Base-by-base conservation (phyloP, 1,140 invertebrate species). In the Coptotermes formosanus region DNA sequence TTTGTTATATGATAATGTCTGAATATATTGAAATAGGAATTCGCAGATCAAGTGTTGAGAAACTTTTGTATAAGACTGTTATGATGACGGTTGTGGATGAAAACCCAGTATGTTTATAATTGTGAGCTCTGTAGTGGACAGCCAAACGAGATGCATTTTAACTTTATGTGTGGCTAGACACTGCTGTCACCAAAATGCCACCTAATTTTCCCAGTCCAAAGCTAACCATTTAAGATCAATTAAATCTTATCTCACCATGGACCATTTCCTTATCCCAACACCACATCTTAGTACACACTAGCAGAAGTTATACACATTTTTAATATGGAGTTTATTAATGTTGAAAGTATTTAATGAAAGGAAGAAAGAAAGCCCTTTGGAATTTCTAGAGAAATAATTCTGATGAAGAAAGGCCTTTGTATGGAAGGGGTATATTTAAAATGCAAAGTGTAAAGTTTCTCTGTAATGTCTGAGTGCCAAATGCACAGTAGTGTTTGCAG, bases 271-370 rank as follows among this genome's bases (percentile, higher is more conserved):
- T 6, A 75, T 75, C 7, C n/a, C 0, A n/a, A 30, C n/a, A 30
- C 0, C 52, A 55, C 19, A 55, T 19, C 52, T 55, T 55, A 30
- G 64, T 25, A 75, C 8, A 75, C 64, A 75, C 25, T 75, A 25
- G 25, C 30, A 75, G 64, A 55, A 75, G 64, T 75, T 75, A 75
- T 55, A 75, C 64, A 75, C n/a, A 75, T 75, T 75, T 75, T 75
- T 75, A 75, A 8, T n/a, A 75, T 75, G 59, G 59, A 75, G 64
- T 75, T 75, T 75, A 75, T 75, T 75, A 75, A 75, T 75, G 64
- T 75, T 75, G 64, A 75, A 75, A 75, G 25, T 75, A 30, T 75
- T 9, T 75, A 75, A 1, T 55, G 52, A 55, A 55, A 55, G 19
- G 52, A 19, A 48, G 14, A 48, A 19, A 48, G 14, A 48, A 48